Base-by-base conservation (phyloP, 2,888 invertebrate species). In the Pharmacophagus antenor region DNA sequence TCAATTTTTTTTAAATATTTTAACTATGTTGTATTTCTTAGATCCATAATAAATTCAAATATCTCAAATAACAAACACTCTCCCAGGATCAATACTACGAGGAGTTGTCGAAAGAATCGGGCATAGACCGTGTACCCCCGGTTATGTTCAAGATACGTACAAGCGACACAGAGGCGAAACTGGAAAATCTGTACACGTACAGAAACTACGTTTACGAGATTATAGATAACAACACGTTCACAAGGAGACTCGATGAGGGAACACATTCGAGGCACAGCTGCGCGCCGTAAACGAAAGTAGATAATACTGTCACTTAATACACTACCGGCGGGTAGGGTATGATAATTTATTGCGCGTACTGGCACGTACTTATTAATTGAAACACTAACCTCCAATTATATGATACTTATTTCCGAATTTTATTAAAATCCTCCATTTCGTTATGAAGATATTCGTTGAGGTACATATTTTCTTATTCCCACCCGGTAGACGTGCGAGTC, bases 61-160 rank as follows among this genome's bases (percentile, higher is more conserved):
- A 10, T 10, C 27, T 6, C 37, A 1, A 0, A n/a, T n/a, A n/a
- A n/a, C 1, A 15, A 37, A 37, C 37, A 15, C 37, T 5, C 15
- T 79, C 78, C 15, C 75, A 89, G 88, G 88, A 89, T 41, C 69
- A 82, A 49, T 90, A 87, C 65, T 89, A 88, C 67, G 85, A 73
- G 0, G 77, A 70, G 0, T 64, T 90, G 0, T 74, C 89, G 0
- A 70, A 73, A 27, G 84, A 90, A 62, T 83, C 89, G 0, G 88
- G 89, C 0, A 89, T 87, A 61, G 77, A 77, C 0, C 69, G 90
- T 27, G 90, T 90, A 0, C 87, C 88, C 0, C 87, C 88, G 0
- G 90, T 89, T 0, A 76, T 90, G 77, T 83, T 75, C 65, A 89
- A 84, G 62, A 89, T 90, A 15, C 80, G 88, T 0, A 63, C 67